phyloP scores from a whole-genome alignment of 2,113 vertebrate species.

The Hypomesus transpacificus region DNA sequence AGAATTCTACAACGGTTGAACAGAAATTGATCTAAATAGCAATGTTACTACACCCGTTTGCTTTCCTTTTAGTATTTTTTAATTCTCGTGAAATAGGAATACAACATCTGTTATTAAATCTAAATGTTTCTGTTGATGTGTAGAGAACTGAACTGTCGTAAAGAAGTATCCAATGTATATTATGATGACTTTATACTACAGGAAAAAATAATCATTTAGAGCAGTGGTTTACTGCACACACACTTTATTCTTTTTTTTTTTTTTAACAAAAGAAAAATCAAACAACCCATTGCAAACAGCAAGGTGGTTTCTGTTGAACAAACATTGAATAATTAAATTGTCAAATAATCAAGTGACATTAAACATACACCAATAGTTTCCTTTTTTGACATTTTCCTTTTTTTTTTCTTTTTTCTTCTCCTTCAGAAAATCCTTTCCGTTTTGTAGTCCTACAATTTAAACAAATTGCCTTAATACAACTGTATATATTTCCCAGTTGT shows the following conservation, averaged over 20 bases:
- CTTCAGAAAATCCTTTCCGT: slow-evolving; percentile 32
- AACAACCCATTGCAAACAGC: slow-evolving; percentile 21
- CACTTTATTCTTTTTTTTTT: not conserved
- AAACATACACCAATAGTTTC: slow-evolving; percentile 6
- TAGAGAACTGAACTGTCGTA: no score
- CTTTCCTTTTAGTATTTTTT: no score
- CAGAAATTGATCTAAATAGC: no score
- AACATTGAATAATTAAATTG: slow-evolving; percentile 23
- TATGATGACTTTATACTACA: not conserved
- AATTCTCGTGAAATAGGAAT: no score
- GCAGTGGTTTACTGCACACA: slow-evolving; percentile 35
- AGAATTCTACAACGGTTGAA: no score
- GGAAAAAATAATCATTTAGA: slow-evolving; percentile 12
- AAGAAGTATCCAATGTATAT: no score
- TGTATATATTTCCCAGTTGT: no score
- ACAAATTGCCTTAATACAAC: no score
- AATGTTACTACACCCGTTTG: no score
- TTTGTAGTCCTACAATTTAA: slow-evolving; percentile 36
- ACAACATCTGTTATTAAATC: no score
- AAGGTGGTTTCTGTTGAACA: slow-evolving; percentile 13
- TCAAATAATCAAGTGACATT: slow-evolving; percentile 19
- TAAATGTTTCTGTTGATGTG: no score
- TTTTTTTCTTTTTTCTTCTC: slow-evolving; percentile 19
- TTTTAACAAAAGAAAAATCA: slow-evolving; percentile 17
- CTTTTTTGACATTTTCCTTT: slow-evolving; percentile 13